These are phyloP conservation scores for Geophilus truncorum DNA, from an alignment of 2,888 invertebrate genomes.

Conservation along the genomic window DNA sequence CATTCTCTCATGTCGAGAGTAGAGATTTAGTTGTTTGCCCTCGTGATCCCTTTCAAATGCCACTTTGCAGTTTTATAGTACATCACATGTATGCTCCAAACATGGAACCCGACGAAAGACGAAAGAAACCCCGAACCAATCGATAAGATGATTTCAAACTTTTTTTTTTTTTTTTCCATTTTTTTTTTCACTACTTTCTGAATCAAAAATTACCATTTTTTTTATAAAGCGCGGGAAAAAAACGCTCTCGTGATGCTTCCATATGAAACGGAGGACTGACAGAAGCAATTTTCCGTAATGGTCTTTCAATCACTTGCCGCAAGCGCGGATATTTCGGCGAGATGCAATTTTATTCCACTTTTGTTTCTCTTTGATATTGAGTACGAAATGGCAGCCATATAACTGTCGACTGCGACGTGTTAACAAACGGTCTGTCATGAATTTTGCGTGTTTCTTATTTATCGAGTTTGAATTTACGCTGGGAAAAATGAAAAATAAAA, in stretches of 20 bases:
- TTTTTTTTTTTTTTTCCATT: background rate
- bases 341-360: slow-evolving; percentile 10
- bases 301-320: background rate
- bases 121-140: background rate
- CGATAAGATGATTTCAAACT: slow-evolving; percentile 2
- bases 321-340: background rate
- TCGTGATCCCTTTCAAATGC: background rate
- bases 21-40: slow-evolving; percentile 4
- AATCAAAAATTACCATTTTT: slow-evolving; percentile 4
- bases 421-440: background rate
- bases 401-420: background rate
- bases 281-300: slow-evolving; percentile 5
- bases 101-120: background rate
- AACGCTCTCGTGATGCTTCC: background rate
- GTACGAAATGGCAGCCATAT: background rate
- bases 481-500: background rate
- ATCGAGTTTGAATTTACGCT: too few species aligned
- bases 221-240: background rate
- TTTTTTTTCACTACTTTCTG: background rate
- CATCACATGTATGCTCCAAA: background rate
- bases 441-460: too few species aligned
- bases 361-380: slow-evolving; percentile 10
- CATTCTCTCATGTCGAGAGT: slow-evolving; percentile 2
- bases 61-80: slow-evolving; percentile 10
- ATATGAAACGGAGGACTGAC: slow-evolving; percentile 4